Conservation (phyloP, 2,797 vertebrate species). For the Huso huso region DNA sequence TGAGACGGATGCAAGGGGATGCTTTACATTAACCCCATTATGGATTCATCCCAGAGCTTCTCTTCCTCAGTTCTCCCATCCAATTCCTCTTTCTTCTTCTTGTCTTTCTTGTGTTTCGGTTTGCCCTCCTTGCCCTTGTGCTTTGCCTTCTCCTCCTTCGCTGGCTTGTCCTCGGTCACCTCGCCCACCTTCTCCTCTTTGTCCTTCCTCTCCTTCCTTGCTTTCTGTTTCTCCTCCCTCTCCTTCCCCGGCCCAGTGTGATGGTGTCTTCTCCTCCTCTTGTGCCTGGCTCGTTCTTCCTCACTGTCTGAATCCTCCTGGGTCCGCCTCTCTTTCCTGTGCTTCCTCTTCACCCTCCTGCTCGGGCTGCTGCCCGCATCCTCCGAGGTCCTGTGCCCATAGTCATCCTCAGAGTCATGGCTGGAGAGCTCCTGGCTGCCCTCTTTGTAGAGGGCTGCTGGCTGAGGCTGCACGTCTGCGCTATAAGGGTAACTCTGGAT, state of each 20-base stretch:
- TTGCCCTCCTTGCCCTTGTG: constrained; percentile 34
- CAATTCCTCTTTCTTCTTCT: constrained; percentile 49
- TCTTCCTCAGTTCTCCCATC: constrained; percentile 74
- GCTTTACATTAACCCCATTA: constrained; percentile 60
- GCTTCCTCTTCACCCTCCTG: constrained; percentile 35
- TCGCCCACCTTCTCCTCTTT: constrained; percentile 24
- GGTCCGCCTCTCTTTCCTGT: constrained; percentile 30
- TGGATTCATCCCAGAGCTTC: constrained; percentile 79
- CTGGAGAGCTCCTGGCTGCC: constrained; percentile 24
- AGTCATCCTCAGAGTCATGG: constrained; percentile 16
- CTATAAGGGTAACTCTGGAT: too few relatives aligned
- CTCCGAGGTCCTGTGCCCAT: constrained; percentile 21
- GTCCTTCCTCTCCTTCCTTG: constrained; percentile 23
- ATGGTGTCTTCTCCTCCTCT: constrained; percentile 27
- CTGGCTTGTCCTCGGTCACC: constrained; percentile 22
- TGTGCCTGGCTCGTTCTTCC: constrained; percentile 25
- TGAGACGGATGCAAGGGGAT: too few relatives aligned
- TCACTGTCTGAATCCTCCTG: background rate
- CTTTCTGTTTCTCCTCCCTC: constrained; percentile 32
- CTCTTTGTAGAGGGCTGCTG: background rate
- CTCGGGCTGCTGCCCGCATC: constrained; percentile 21
- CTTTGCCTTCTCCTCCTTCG: constrained; percentile 40
- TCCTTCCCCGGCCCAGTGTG: constrained; percentile 17
- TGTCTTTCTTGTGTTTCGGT: constrained; percentile 55
- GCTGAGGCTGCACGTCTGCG: too few relatives aligned